Percentiles rank a stretch among this genome's conserved stretches.
phyloP scores from a whole-genome alignment of 2,888 invertebrate species.

The Opisthograptis luteolata region DNA sequence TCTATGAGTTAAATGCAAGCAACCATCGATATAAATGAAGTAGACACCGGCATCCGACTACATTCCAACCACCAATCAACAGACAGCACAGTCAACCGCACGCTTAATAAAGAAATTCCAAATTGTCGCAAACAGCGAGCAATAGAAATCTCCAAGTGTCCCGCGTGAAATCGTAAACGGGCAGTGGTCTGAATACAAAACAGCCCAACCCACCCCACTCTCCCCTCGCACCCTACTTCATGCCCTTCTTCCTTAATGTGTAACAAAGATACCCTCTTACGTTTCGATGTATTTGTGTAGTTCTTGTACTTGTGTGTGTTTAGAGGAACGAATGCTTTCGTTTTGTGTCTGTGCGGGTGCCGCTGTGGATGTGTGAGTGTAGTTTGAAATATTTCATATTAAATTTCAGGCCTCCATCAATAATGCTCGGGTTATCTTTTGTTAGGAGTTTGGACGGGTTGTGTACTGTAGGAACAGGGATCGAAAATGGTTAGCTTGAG shows the following conservation, averaged over 20 bases:
- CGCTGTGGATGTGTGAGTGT: constrained; percentile 43
- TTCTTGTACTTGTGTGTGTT: constrained; percentile 64
- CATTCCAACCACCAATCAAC: constrained; percentile 38
- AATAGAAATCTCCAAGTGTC: constrained; percentile 78
- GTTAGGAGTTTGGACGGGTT: constrained; percentile 39
- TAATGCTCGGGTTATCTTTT: constrained; percentile 73
- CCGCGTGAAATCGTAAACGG: constrained; percentile 81
- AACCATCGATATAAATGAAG: background rate
- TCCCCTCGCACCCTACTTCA: constrained; percentile 63
- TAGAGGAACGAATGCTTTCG: constrained; percentile 42
- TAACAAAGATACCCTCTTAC: constrained; percentile 84
- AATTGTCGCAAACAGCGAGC: constrained; percentile 65
- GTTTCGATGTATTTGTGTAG: constrained; percentile 73
- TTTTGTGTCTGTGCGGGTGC: constrained; percentile 41
- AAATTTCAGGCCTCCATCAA: constrained; percentile 81
- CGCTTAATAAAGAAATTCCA: constrained; percentile 76
- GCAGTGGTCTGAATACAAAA: constrained; percentile 80
- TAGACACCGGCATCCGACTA: constrained; percentile 2
- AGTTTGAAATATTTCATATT: constrained; percentile 81
- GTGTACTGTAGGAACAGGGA: constrained; percentile 12
- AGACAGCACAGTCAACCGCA: constrained; percentile 38
- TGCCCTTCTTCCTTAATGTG: constrained; percentile 82
- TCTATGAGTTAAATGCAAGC: background rate
- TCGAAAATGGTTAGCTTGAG: constrained; percentile 19
- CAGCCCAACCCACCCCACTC: constrained; percentile 54